phyloP scores from a whole-genome alignment of 2,888 invertebrate species.

The Schizotus pectinicornis region DNA sequence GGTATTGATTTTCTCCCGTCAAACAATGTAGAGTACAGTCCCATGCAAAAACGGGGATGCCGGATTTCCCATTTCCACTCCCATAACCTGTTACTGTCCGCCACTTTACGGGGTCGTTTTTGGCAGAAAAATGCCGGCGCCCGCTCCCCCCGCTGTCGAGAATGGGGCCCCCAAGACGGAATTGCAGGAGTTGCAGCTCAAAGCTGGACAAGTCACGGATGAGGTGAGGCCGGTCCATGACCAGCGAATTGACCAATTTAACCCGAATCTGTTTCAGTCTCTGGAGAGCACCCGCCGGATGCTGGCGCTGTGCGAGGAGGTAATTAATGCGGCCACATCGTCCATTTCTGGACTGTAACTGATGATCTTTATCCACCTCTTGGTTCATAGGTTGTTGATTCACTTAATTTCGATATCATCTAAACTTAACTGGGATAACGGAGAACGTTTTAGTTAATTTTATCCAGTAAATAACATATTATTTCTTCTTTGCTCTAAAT shows the following conservation, averaged over 20 bases:
- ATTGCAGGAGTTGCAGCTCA: conserved; percentile 87
- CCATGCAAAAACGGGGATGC: conserved; percentile 24
- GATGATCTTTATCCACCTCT: neutral
- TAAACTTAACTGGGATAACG: conserved; percentile 31
- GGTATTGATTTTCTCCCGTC: conserved; percentile 42
- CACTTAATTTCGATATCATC: conserved; percentile 12
- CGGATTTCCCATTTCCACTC: conserved; percentile 10
- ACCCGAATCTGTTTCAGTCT: conserved; percentile 71
- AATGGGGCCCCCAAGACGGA: conserved; percentile 82
- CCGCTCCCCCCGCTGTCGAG: conserved; percentile 64
- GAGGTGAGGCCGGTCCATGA: conserved; percentile 67
- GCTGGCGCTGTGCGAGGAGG: conserved; percentile 93
- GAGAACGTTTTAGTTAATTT: conserved; percentile 35
- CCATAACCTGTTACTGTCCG: neutral
- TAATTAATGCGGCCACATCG: conserved; percentile 60
- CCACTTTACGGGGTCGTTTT: conserved; percentile 14
- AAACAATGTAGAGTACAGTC: conserved; percentile 39
- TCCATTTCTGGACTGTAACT: conserved; percentile 4
- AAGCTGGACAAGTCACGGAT: conserved; percentile 86
- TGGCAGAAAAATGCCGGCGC: conserved; percentile 66
- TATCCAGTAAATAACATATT: conserved; percentile 35
- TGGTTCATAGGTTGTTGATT: too few species aligned
- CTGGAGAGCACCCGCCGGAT: conserved; percentile 91
- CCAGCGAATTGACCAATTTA: conserved; percentile 1
- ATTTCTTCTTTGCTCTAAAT: conserved; percentile 43